Conservation (phyloP, 2,113 vertebrate genomes). For the Podocnemis expansa region DNA sequence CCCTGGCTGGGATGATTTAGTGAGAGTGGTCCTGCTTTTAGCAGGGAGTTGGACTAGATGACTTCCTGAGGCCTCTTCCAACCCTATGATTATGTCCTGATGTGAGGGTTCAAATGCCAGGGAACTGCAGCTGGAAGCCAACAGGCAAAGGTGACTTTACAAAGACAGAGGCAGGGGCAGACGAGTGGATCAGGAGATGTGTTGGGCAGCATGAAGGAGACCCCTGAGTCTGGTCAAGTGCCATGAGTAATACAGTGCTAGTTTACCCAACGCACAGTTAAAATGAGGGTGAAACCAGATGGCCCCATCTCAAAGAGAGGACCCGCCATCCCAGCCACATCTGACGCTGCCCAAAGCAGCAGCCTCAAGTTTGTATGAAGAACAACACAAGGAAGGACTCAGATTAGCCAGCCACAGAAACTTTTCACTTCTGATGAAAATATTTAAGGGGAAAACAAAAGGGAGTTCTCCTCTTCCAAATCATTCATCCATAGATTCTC, state of each 20-base stretch:
- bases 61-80: too few relatives aligned
- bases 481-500: not conserved
- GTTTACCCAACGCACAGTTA: not conserved
- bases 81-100: too few relatives aligned
- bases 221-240: not conserved
- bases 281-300: not conserved
- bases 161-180: too few relatives aligned
- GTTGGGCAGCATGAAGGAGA: constrained; percentile 9
- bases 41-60: too few relatives aligned
- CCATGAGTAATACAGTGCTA: not conserved
- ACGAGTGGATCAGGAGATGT: not conserved
- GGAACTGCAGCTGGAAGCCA: not conserved
- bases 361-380: too few relatives aligned
- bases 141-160: not conserved
- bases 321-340: not conserved
- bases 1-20: too few relatives aligned
- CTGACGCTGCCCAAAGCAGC: too few relatives aligned
- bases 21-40: too few relatives aligned
- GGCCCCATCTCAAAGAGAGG: not conserved
- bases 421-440: not conserved
- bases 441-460: not conserved
- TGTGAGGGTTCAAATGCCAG: not conserved
- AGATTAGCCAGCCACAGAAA: not conserved
- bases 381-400: not conserved
- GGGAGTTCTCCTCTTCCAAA: not conserved